phyloP scores from a whole-genome alignment of 2,888 invertebrate species.

The Trachelus tabidus region DNA sequence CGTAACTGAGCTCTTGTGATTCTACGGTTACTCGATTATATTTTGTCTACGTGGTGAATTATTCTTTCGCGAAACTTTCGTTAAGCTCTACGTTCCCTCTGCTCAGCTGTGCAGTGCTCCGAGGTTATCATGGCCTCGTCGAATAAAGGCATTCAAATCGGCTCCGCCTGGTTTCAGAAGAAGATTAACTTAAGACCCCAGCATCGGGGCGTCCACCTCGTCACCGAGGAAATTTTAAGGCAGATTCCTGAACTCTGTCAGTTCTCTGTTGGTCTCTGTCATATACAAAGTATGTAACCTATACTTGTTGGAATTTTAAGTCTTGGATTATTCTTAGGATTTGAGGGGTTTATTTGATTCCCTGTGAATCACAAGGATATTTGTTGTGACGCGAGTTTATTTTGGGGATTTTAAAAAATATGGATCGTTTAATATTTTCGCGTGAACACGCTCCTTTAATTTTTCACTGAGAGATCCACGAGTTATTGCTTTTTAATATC shows the following conservation, averaged over 20 bases:
- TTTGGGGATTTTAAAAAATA: neutral
- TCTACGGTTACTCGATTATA: constrained; percentile 15
- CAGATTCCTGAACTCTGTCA: constrained; percentile 94
- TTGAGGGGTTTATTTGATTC: neutral
- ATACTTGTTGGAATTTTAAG: constrained; percentile 29
- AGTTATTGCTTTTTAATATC: neutral
- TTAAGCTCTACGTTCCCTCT: neutral
- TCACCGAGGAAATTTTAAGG: constrained; percentile 95
- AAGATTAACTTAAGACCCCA: constrained; percentile 96
- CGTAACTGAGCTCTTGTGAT: constrained; percentile 28
- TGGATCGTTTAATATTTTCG: neutral
- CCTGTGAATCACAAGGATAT: neutral
- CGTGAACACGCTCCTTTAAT: neutral
- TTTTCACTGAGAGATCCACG: neutral
- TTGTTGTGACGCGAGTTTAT: neutral
- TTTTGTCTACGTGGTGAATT: neutral
- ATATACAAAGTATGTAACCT: constrained; percentile 91
- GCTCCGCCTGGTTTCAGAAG: constrained; percentile 98
- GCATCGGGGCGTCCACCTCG: constrained; percentile 96
- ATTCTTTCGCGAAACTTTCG: neutral
- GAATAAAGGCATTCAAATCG: constrained; percentile 88
- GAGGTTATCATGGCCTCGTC: constrained; percentile 83
- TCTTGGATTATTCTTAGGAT: neutral
- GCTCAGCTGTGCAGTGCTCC: neutral
- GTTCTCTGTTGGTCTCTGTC: constrained; percentile 95